Percentiles rank a stretch among this genome's conserved stretches.
Conservation (phyloP, 2,888 invertebrate species). For the Cryptophagus acutangulus region DNA sequence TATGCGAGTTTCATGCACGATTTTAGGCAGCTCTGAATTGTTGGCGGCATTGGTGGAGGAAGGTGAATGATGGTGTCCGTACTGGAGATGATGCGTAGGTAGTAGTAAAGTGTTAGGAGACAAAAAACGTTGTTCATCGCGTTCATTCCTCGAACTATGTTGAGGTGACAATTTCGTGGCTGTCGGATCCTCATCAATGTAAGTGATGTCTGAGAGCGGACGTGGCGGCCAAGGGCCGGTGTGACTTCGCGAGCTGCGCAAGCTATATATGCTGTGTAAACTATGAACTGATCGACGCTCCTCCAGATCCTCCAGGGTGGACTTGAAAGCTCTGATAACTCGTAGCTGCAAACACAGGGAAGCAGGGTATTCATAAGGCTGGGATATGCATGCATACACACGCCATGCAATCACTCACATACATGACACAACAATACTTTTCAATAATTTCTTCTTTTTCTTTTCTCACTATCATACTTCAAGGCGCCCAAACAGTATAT, state of each 20-base stretch:
- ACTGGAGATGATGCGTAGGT: constrained; percentile 53
- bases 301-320: constrained; percentile 98
- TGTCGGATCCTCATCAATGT: constrained; percentile 50
- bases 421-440: constrained; percentile 3
- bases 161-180: constrained; percentile 43
- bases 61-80: constrained; percentile 54
- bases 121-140: constrained; percentile 45
- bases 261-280: constrained; percentile 88
- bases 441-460: background rate
- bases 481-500: too few relatives aligned
- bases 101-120: constrained; percentile 49
- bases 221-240: constrained; percentile 60
- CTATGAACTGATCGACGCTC: constrained; percentile 98
- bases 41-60: constrained; percentile 53
- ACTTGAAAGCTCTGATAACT: constrained; percentile 99
- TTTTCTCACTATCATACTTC: background rate
- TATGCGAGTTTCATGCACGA: constrained; percentile 70
- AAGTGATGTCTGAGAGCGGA: constrained; percentile 78
- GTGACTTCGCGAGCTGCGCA: constrained; percentile 72
- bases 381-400: constrained; percentile 43
- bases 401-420: constrained; percentile 28
- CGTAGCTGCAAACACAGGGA: constrained; percentile 91
- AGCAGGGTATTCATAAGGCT: constrained; percentile 49
- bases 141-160: constrained; percentile 41
- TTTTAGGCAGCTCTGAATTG: constrained; percentile 57